These are phyloP conservation scores for Edolisoma coerulescens DNA, from an alignment of 2,113 vertebrate genomes.

Conservation along the genomic window DNA sequence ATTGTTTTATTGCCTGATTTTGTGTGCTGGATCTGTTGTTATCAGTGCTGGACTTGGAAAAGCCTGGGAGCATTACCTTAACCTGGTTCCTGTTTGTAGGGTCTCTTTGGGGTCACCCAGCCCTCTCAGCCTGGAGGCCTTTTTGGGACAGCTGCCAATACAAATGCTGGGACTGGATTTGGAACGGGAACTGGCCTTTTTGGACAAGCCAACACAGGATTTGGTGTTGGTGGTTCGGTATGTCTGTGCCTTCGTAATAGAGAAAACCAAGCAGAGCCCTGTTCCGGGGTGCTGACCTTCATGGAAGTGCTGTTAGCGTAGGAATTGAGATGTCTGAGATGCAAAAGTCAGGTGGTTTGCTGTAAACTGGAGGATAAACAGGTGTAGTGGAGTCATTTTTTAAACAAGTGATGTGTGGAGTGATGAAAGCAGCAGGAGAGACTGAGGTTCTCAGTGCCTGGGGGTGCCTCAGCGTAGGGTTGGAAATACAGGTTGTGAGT, in stretches of 20 bases:
- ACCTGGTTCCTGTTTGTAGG: conserved; percentile 69
- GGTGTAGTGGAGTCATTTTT: background rate
- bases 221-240: conserved; percentile 89
- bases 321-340: background rate
- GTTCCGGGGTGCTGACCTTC: background rate
- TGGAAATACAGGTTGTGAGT: rapidly evolving
- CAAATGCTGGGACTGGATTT: conserved; percentile 86
- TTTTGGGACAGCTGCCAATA: conserved; percentile 85
- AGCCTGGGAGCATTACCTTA: background rate
- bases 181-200: conserved; percentile 85
- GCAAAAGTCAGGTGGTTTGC: background rate
- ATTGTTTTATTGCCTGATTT: background rate
- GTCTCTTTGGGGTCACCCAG: conserved; percentile 88
- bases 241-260: background rate
- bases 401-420: background rate
- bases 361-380: background rate
- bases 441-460: too few relatives aligned
- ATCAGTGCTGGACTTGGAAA: background rate
- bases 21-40: background rate
- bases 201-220: conserved; percentile 81
- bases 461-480: rapidly evolving
- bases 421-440: background rate
- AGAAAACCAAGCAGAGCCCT: background rate
- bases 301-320: rapidly evolving
- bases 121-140: conserved; percentile 82